These are phyloP conservation scores for Myotis yumanensis DNA, from an alignment of 2,113 vertebrate genomes.

Conservation along the genomic window DNA sequence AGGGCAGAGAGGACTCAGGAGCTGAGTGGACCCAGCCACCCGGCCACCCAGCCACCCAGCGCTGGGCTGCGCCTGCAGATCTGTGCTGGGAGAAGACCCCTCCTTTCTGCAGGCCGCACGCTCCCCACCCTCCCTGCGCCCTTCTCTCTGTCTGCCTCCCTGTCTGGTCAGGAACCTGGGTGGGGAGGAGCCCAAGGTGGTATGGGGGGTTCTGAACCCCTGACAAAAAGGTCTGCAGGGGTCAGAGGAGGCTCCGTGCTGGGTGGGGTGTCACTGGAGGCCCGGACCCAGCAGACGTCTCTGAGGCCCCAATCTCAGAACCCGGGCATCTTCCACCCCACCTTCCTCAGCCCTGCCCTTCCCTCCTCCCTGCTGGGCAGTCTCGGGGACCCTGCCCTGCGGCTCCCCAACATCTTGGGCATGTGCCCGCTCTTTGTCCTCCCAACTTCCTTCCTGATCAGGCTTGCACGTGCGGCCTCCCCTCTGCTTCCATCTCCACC, in stretches of 20 bases:
- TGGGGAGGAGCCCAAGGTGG: background rate
- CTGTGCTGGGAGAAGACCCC: too few species aligned
- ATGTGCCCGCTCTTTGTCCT: background rate
- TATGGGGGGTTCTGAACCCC: background rate
- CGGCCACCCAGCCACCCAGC: too few species aligned
- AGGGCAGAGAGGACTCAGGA: background rate
- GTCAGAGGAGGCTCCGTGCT: background rate
- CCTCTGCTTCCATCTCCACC: background rate
- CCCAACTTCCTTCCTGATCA: background rate
- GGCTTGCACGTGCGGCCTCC: too few species aligned
- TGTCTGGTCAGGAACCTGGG: too few species aligned
- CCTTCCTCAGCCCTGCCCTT: background rate
- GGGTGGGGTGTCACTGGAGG: background rate
- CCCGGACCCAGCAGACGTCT: background rate
- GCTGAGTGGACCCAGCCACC: background rate
- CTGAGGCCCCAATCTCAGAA: background rate
- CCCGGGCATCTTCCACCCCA: accelerated
- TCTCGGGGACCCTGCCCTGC: accelerated
- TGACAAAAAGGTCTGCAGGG: background rate
- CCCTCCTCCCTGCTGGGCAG: background rate
- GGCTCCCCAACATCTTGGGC: background rate
- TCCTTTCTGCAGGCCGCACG: background rate
- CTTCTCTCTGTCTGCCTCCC: too few species aligned
- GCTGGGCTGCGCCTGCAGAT: too few species aligned
- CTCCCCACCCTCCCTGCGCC: too few species aligned